Base-by-base conservation (phyloP, 2,888 invertebrate genomes). In the Drosophila gaucha region DNA sequence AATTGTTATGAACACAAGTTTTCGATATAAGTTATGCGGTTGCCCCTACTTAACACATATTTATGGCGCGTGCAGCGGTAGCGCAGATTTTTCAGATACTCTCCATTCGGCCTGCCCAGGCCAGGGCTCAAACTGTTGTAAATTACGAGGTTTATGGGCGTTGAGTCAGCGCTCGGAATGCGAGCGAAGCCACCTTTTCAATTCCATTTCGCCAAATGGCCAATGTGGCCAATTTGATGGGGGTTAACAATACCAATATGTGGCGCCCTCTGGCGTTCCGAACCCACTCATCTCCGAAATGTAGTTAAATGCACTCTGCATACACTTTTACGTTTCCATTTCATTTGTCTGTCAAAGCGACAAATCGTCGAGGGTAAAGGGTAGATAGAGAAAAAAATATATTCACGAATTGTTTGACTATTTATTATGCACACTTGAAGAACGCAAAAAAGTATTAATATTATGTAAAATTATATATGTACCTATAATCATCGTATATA, bases 11-110 rank as follows among this genome's bases (percentile, higher is more conserved):
- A 84, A 77, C 86, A 88, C 88, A 84, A 83, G 83, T 79, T 77
- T 71, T 86, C 86, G 84, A 82, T 82, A 87, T 85, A 82, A 85
- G 69, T 74, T 75, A 77, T 75, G 60, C 54, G 78, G 38, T 43
- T 47, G 78, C 74, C 64, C 72, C 85, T 63, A 82, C 88, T 78
- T 86, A 85, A 85, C 86, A 87, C 87, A 85, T 85, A 87, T 82
- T 82, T 82, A 82, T 82, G 82, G 82, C 87, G 85, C 87, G 85
- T 87, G 87, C 87, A 87, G 87, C 82, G 76, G 82, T 82, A 82
- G 82, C 82, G 47, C 67, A 78, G 82, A 82, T 82, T 78, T 58
- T 62, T 87, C 74, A 78, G 82, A 82, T 82, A 85, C 82, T 75
- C 75, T 67, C 66, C 47, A 36, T 58, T 43, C 16, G 12, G 10